Conservation (phyloP, 53 echinoderm and acorn worm species). For the Holothuria leucospilota region DNA sequence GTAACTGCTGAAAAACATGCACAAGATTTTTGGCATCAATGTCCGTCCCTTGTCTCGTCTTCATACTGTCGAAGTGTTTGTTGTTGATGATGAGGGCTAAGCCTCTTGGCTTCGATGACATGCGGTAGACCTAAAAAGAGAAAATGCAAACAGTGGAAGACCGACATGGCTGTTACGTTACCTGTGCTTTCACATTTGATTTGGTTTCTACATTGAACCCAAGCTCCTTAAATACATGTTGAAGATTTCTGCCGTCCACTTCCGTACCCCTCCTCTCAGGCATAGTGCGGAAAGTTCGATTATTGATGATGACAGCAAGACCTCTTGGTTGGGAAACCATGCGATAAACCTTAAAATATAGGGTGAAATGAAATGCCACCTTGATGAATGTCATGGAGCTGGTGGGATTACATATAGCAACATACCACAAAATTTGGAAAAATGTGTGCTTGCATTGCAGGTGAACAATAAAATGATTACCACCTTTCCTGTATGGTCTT, state of each 20-base stretch:
- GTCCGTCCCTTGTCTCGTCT: slow-evolving; percentile 84
- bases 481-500: no score
- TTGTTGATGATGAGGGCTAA: slow-evolving; percentile 91
- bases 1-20: slow-evolving; percentile 78
- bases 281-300: slow-evolving; percentile 83
- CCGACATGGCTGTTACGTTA: not conserved
- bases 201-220: slow-evolving; percentile 72
- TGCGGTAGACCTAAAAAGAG: slow-evolving; percentile 72
- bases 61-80: slow-evolving; percentile 82
- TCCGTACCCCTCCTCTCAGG: slow-evolving; percentile 84
- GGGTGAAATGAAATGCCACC: not conserved
- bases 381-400: not conserved
- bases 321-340: slow-evolving; percentile 89
- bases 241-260: slow-evolving; percentile 77
- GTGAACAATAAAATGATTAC: no score
- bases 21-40: slow-evolving; percentile 78
- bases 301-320: slow-evolving; percentile 87
- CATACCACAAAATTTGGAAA: no score
- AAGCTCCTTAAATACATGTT: slow-evolving; percentile 77
- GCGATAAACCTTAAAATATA: slow-evolving; percentile 68
- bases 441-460: no score
- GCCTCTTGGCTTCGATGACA: slow-evolving; percentile 85
- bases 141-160: not conserved
- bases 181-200: slow-evolving; percentile 21
- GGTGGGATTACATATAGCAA: not conserved